A percentile compares a stretch with the other conserved stretches of the same genome.
phyloP scores from a whole-genome alignment of 2,888 invertebrate genomes.

The Dryococelus australis region DNA sequence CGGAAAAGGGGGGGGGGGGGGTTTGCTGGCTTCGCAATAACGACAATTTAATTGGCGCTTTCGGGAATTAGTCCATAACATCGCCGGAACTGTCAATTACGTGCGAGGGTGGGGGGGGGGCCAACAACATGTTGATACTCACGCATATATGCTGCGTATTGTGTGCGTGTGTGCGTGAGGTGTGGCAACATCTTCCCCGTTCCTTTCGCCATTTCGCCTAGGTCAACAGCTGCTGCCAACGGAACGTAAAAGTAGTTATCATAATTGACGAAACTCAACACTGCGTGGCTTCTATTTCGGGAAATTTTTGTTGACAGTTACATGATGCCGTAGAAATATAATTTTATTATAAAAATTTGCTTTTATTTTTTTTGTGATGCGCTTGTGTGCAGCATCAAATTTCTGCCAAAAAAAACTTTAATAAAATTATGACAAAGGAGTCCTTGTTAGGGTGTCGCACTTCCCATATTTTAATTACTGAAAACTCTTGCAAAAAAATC shows the following conservation, averaged over 20 bases:
- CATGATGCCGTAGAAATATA: too few relatives aligned
- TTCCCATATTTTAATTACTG: too few relatives aligned
- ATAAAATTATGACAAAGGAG: too few relatives aligned
- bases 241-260: background rate
- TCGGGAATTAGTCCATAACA: slow-evolving; percentile 16
- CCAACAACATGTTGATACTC: background rate
- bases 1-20: background rate
- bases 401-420: too few relatives aligned
- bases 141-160: background rate
- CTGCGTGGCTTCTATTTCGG: too few relatives aligned
- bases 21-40: background rate
- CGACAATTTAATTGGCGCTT: slow-evolving; percentile 10
- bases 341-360: too few relatives aligned
- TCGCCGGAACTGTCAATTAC: slow-evolving; percentile 16
- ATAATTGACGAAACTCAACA: background rate
- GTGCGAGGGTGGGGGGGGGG: background rate
- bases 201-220: background rate
- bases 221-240: background rate
- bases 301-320: too few relatives aligned
- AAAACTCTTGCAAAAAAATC: too few relatives aligned
- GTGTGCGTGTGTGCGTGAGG: background rate
- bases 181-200: too few relatives aligned
- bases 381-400: too few relatives aligned
- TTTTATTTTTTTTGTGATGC: too few relatives aligned
- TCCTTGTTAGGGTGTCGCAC: too few relatives aligned